phyloP scores from a whole-genome alignment of 2,888 invertebrate genomes.

The Heliconius charithonia region DNA sequence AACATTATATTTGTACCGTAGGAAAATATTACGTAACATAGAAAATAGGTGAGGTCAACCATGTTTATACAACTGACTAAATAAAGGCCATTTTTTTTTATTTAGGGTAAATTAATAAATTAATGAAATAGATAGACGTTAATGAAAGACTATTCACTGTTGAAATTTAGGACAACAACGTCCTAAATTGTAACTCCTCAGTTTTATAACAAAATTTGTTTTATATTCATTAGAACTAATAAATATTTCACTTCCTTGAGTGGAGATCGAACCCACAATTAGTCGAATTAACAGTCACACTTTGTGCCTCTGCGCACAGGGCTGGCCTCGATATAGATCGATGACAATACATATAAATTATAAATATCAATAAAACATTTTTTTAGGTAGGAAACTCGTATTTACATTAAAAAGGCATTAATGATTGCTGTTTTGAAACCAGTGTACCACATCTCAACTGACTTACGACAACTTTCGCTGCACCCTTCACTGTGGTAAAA shows the following conservation, averaged over 20 bases:
- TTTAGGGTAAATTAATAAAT: background rate
- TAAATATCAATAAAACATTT: background rate
- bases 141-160: background rate
- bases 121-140: background rate
- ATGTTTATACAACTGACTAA: too few species aligned
- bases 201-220: background rate
- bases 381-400: background rate
- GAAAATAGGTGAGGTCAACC: too few species aligned
- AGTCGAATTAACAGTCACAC: too few species aligned
- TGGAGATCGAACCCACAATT: too few species aligned
- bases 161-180: background rate
- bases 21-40: too few species aligned
- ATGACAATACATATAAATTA: background rate
- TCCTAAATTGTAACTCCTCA: background rate
- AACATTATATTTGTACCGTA: too few species aligned
- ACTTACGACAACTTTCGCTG: conserved; percentile 28
- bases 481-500: conserved; percentile 33
- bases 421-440: conserved; percentile 9
- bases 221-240: too few species aligned
- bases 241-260: too few species aligned
- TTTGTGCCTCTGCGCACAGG: too few species aligned
- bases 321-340: too few species aligned
- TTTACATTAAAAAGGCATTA: conserved; percentile 5
- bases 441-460: conserved; percentile 13
- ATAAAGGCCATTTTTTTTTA: background rate